A percentile compares a stretch with the other conserved stretches of the same genome.
phyloP scores from a whole-genome alignment of 2,113 vertebrate species.

The Equus quagga region DNA sequence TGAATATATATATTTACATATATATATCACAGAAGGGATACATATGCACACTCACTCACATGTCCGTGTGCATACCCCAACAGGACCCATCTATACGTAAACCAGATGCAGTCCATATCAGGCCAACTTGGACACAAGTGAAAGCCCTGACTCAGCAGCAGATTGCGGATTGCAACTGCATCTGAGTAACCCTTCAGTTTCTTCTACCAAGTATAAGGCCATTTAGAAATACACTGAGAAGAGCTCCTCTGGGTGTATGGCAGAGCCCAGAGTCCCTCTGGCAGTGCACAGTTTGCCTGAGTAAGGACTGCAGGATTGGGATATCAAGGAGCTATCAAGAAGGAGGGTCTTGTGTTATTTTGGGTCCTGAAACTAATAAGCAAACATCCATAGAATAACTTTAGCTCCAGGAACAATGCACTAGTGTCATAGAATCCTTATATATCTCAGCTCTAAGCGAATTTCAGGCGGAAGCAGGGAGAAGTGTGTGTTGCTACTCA shows the following conservation, averaged over 20 bases:
- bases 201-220: slow-evolving; percentile 78
- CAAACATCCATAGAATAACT: slow-evolving; percentile 76
- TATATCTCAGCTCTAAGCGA: slow-evolving; percentile 75
- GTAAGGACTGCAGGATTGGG: slow-evolving; percentile 78
- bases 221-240: slow-evolving; percentile 80
- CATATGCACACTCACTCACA: slow-evolving; percentile 76
- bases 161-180: slow-evolving; percentile 65
- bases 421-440: slow-evolving; percentile 73
- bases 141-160: slow-evolving; percentile 76
- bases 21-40: slow-evolving; percentile 65
- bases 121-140: slow-evolving; percentile 77
- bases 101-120: slow-evolving; percentile 80
- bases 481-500: slow-evolving; percentile 68
- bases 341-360: slow-evolving; percentile 51
- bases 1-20: slow-evolving; percentile 80
- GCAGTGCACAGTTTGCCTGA: slow-evolving; percentile 81
- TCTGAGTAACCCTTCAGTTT: slow-evolving; percentile 70
- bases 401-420: slow-evolving; percentile 78
- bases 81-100: slow-evolving; percentile 76
- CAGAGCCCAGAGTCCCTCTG: slow-evolving; percentile 75
- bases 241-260: slow-evolving; percentile 65
- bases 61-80: slow-evolving; percentile 63
- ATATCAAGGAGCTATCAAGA: slow-evolving; percentile 67
- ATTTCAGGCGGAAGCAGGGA: slow-evolving; percentile 74
- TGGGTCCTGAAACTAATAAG: slow-evolving; percentile 73